Conservation (phyloP, 2,113 vertebrate species). For the Elephas maximus region DNA sequence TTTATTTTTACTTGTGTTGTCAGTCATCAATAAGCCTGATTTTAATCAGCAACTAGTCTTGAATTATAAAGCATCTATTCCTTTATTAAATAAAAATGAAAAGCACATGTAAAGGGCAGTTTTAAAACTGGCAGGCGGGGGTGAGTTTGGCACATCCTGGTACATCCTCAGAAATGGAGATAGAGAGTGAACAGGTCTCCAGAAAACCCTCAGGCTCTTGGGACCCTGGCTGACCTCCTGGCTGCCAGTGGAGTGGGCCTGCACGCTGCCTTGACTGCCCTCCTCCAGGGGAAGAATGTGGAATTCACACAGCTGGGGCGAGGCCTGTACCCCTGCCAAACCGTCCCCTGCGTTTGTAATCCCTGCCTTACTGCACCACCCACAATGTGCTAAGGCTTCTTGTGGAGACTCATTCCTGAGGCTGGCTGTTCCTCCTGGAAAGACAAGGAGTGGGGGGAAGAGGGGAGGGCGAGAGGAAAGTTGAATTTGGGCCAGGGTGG, state of each 20-base stretch:
- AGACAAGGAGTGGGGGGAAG: background rate
- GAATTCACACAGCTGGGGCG: background rate
- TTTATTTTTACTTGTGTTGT: conserved; percentile 2
- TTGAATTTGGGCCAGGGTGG: background rate
- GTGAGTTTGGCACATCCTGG: background rate
- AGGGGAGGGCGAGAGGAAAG: background rate
- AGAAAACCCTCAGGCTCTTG: background rate
- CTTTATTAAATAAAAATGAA: conserved; percentile 65
- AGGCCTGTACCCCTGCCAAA: background rate
- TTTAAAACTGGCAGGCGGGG: conserved; percentile 11
- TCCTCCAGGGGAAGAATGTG: background rate
- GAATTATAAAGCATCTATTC: conserved; percentile 62
- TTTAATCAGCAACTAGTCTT: conserved; percentile 56
- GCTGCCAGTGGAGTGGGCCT: background rate
- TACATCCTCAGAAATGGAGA: background rate
- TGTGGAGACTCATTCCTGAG: background rate
- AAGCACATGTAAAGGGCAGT: conserved; percentile 27
- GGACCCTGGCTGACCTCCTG: background rate
- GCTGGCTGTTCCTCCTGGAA: background rate
- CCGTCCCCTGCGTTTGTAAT: background rate
- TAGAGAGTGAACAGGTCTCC: background rate
- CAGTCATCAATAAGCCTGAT: conserved; percentile 36
- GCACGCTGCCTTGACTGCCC: background rate
- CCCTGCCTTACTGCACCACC: conserved; percentile 24
- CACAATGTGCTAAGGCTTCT: background rate